Conservation (phyloP, 2,888 invertebrate species). For the Synanthedon vespiformis region DNA sequence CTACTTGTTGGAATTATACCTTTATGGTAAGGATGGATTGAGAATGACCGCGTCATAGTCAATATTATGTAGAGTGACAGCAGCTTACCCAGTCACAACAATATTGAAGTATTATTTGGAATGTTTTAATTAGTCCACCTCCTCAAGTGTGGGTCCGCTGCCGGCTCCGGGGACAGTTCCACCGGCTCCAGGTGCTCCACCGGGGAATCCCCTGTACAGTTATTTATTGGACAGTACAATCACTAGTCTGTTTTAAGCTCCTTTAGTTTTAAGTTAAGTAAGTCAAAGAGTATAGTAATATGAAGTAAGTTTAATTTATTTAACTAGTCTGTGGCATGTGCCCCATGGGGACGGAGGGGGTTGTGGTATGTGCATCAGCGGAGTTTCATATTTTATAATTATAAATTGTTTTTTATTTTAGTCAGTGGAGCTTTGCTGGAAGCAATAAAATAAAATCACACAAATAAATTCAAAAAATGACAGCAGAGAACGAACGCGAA, state of each 20-base stretch:
- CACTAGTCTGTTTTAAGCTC: too few species aligned
- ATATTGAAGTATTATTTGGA: conserved; percentile 24
- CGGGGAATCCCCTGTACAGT: conserved; percentile 71
- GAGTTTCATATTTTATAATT: neutral
- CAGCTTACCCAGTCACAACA: too few species aligned
- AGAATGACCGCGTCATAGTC: too few species aligned
- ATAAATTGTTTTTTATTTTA: conserved; percentile 16
- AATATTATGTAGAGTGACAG: too few species aligned
- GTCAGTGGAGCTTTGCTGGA: conserved; percentile 4
- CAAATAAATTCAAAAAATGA: conserved; percentile 58
- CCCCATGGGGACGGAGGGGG: neutral
- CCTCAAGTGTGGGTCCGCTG: conserved; percentile 90
- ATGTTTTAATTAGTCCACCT: conserved; percentile 81
- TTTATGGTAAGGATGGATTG: too few species aligned
- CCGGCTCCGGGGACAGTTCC: conserved; percentile 63
- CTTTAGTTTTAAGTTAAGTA: too few species aligned
- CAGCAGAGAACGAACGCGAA: conserved; percentile 83
- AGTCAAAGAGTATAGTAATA: too few species aligned
- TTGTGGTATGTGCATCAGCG: conserved; percentile 8
- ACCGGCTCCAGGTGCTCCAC: conserved; percentile 70
- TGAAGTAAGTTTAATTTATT: too few species aligned
- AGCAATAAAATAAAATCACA: neutral
- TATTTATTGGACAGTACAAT: too few species aligned
- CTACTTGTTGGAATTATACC: too few species aligned
- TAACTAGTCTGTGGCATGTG: conserved; percentile 6